These are phyloP conservation scores for Matsumyia berberina DNA, from an alignment of 2,888 invertebrate genomes.

Conservation along the genomic window DNA sequence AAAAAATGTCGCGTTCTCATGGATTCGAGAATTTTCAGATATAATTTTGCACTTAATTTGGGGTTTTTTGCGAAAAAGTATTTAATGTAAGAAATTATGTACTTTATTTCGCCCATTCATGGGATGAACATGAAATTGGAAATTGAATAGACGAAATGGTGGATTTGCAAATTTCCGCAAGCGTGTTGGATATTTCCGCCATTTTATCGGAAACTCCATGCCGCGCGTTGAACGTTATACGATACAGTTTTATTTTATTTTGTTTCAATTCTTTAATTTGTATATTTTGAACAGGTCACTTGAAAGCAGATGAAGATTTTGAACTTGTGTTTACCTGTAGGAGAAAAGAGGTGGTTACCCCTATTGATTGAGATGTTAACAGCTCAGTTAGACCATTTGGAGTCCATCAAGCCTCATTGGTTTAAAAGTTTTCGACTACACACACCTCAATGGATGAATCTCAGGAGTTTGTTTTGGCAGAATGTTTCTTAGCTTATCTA, in stretches of 20 bases:
- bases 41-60: not conserved
- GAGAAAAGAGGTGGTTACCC: too few species aligned
- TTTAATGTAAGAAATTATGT: not conserved
- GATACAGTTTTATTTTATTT: not conserved
- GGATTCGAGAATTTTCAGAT: not conserved
- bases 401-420: too few species aligned
- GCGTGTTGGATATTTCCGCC: constrained; percentile 50
- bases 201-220: constrained; percentile 64
- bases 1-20: constrained; percentile 1
- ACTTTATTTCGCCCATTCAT: too few species aligned
- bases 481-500: too few species aligned
- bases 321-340: too few species aligned
- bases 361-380: too few species aligned
- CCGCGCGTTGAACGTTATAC: not conserved
- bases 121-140: too few species aligned
- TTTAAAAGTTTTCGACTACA: too few species aligned
- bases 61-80: not conserved
- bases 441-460: too few species aligned
- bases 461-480: too few species aligned
- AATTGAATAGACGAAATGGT: not conserved
- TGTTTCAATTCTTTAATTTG: not conserved
- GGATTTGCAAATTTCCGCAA: not conserved
- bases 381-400: too few species aligned
- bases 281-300: not conserved
- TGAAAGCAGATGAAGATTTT: too few species aligned